phyloP scores from a whole-genome alignment of 2,888 invertebrate genomes.

The Auanema sp. region DNA sequence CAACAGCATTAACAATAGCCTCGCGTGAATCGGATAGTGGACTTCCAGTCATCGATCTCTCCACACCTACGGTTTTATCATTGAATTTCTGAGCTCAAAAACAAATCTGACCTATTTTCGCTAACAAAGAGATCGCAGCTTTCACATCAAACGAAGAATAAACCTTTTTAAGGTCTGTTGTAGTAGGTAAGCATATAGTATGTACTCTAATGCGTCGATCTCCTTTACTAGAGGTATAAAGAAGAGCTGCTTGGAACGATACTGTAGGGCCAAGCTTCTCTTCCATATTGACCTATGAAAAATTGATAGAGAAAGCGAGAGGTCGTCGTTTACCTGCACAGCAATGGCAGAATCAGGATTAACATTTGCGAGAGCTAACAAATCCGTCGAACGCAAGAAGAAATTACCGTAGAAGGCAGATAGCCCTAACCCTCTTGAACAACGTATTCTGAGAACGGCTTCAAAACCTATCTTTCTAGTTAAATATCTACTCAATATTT shows the following conservation, averaged over 20 bases:
- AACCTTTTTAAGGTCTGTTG: constrained; percentile 81
- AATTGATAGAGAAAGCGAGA: not conserved
- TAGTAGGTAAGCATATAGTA: constrained; percentile 90
- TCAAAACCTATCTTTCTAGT: constrained; percentile 97
- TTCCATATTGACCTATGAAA: constrained; percentile 74
- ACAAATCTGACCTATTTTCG: constrained; percentile 82
- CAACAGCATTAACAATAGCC: constrained; percentile 90
- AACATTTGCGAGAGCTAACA: constrained; percentile 91
- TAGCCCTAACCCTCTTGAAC: constrained; percentile 86
- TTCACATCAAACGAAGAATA: constrained; percentile 87
- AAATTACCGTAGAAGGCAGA: constrained; percentile 99
- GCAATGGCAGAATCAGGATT: constrained; percentile 97
- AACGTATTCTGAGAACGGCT: constrained; percentile 94
- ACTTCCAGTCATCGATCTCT: constrained; percentile 79
- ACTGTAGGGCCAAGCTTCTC: constrained; percentile 83
- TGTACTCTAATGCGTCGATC: constrained; percentile 96
- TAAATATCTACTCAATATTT: constrained; percentile 83
- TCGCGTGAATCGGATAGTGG: constrained; percentile 86
- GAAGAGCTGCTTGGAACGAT: constrained; percentile 94
- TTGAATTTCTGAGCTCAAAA: not conserved
- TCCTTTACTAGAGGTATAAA: constrained; percentile 92
- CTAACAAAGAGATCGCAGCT: constrained; percentile 78
- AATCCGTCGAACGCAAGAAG: constrained; percentile 95
- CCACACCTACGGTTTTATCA: constrained; percentile 76
- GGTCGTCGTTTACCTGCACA: constrained; percentile 75